Percentiles rank a stretch among this genome's conserved stretches.
Conservation (phyloP, 2,113 vertebrate genomes). For the Forbesichthys agassizii region DNA sequence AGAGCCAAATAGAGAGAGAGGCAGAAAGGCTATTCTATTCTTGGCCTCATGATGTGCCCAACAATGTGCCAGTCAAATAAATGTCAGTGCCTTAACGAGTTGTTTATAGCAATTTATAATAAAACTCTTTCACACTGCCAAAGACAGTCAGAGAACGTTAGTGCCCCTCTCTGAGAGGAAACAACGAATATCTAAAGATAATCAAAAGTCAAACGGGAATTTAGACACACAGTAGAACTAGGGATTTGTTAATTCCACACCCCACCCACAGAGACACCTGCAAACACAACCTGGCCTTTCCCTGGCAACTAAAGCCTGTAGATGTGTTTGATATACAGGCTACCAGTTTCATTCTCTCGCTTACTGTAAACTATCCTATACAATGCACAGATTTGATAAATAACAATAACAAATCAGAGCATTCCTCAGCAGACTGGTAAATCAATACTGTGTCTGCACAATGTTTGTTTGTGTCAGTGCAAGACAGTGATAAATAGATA, state of each 20-base stretch:
- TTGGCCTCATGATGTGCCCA: not conserved
- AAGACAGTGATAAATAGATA: too few relatives aligned
- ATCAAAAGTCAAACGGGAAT: conserved; percentile 29
- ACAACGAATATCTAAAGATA: not conserved
- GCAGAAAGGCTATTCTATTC: conserved; percentile 21
- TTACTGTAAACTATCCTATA: not conserved
- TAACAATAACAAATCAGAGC: too few relatives aligned
- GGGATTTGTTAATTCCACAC: not conserved
- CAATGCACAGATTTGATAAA: not conserved
- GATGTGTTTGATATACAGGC: not conserved
- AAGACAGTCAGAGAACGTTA: conserved; percentile 18
- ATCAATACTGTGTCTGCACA: too few relatives aligned
- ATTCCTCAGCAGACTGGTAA: too few relatives aligned
- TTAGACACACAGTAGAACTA: not conserved
- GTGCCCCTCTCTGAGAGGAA: not conserved
- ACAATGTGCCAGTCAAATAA: conserved; percentile 63
- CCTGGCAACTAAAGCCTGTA: not conserved
- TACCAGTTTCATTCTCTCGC: not conserved
- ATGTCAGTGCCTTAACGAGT: conserved; percentile 67
- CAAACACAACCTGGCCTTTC: not conserved
- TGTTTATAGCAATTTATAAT: conserved; percentile 54
- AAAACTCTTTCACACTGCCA: conserved; percentile 32
- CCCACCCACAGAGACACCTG: not conserved
- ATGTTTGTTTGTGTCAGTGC: too few relatives aligned
- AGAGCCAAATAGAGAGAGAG: not conserved